Conservation (phyloP, 2,888 invertebrate genomes). For the Cephus runcator region DNA sequence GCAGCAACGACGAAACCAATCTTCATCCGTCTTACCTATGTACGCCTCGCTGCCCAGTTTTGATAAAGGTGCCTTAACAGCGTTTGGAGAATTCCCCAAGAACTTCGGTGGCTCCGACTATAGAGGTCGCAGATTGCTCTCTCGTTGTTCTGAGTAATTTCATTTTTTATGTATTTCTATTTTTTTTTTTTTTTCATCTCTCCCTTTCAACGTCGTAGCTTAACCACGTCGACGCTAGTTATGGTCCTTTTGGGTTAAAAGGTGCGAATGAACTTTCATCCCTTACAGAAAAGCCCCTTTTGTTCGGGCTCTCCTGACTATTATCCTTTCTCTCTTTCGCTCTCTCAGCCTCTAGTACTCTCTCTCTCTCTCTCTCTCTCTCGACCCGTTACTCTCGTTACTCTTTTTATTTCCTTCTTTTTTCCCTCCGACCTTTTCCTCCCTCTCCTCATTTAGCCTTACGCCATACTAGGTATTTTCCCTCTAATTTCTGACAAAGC, state of each 20-base stretch:
- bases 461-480: slow-evolving; percentile 28
- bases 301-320: neutral
- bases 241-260: neutral
- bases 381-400: slow-evolving; percentile 8
- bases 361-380: neutral
- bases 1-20: no score
- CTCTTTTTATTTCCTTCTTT: neutral
- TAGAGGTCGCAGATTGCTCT: no score
- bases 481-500: slow-evolving; percentile 49
- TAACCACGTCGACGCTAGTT: no score
- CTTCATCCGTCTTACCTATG: no score
- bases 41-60: no score
- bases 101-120: no score
- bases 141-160: neutral
- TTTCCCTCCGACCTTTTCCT: neutral
- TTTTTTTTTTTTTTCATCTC: slow-evolving; percentile 10
- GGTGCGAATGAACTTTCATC: slow-evolving; percentile 13
- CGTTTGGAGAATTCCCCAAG: no score
- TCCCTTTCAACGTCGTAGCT: slow-evolving; percentile 2
- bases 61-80: no score
- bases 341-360: neutral
- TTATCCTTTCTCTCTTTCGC: neutral
- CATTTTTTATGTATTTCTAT: slow-evolving; percentile 20
- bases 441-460: slow-evolving; percentile 6
- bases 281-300: neutral